Evolutionary conservation across 1,140 invertebrate species (phyloP).

Genomic region (Neoseiulus cucumeris): DNA sequence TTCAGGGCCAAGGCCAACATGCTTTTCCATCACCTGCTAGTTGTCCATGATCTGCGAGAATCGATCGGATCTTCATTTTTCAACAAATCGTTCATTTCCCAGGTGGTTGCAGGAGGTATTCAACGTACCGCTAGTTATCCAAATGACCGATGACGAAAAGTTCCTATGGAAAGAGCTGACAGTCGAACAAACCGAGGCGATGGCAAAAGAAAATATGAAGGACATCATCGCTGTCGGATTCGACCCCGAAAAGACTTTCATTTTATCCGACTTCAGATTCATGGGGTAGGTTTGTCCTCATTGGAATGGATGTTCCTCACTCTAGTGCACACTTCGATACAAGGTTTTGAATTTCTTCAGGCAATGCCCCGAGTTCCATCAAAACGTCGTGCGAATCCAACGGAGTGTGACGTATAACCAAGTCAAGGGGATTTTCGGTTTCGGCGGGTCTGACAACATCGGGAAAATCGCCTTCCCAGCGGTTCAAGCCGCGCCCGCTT

Average conservation of each 20-base stretch:
- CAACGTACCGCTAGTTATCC: constrained; percentile 84
- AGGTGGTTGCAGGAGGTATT: constrained; percentile 96
- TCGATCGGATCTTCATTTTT: too few relatives aligned
- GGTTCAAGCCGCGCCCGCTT: constrained; percentile 81
- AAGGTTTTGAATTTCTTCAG: background rate
- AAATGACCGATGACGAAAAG: constrained; percentile 97
- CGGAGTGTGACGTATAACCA: constrained; percentile 91
- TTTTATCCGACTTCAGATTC: constrained; percentile 84
- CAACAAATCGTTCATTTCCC: background rate
- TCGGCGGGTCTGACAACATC: constrained; percentile 77
- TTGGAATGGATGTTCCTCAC: constrained; percentile 2
- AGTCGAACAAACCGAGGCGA: constrained; percentile 62
- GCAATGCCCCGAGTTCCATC: constrained; percentile 56
- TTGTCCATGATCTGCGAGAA: too few relatives aligned
- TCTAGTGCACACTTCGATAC: background rate
- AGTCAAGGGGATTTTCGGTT: constrained; percentile 80
- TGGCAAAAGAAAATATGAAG: constrained; percentile 79
- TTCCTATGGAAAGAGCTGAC: constrained; percentile 89
- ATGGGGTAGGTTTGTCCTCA: constrained; percentile 49
- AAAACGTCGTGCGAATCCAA: constrained; percentile 73
- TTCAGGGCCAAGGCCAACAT: too few relatives aligned
- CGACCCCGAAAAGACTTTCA: constrained; percentile 84
- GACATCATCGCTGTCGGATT: constrained; percentile 98
- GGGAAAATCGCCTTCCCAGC: constrained; percentile 94
- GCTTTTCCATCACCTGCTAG: too few relatives aligned